Conservation (phyloP, 2,113 vertebrate genomes). For the Tragelaphus strepsiceros region DNA sequence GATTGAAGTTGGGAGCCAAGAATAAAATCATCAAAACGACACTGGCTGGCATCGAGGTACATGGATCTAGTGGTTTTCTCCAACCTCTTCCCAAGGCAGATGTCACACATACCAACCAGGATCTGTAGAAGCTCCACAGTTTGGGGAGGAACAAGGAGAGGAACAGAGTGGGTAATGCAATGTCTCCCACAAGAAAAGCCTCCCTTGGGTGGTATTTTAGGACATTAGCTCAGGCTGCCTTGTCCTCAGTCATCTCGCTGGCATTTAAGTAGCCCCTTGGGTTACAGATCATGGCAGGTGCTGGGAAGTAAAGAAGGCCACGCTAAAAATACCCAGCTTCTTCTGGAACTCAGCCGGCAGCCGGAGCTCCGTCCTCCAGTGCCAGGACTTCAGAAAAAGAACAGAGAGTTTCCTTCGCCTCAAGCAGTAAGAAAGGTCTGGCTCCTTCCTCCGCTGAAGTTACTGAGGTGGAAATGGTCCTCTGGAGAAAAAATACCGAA, state of each 20-base stretch:
- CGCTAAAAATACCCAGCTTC: constrained; percentile 88
- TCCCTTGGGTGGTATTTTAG: constrained; percentile 83
- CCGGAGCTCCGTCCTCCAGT: constrained; percentile 26
- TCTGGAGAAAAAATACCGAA: not conserved
- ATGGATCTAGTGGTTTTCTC: not conserved
- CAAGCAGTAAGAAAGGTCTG: not conserved
- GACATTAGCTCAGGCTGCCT: constrained; percentile 81
- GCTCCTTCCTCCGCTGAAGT: not conserved
- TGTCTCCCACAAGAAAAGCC: not conserved
- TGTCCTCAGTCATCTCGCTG: constrained; percentile 81
- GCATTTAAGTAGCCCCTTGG: constrained; percentile 79
- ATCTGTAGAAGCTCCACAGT: not conserved
- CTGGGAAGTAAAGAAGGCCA: constrained; percentile 76
- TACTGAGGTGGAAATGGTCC: not conserved
- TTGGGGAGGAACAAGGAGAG: constrained; percentile 33
- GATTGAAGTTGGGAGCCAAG: not conserved
- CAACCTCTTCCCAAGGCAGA: not conserved
- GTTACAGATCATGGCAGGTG: constrained; percentile 91
- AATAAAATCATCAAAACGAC: not conserved
- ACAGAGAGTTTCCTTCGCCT: not conserved
- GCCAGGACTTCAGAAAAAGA: constrained; percentile 38
- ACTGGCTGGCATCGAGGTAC: not conserved
- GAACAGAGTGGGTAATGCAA: constrained; percentile 32
- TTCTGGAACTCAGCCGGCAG: constrained; percentile 76
- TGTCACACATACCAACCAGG: not conserved